A percentile compares a stretch with the other conserved stretches of the same genome.
These are phyloP conservation scores for Spinus olivaceus DNA, from an alignment of 2,797 vertebrate genomes.

Conservation along the genomic window DNA sequence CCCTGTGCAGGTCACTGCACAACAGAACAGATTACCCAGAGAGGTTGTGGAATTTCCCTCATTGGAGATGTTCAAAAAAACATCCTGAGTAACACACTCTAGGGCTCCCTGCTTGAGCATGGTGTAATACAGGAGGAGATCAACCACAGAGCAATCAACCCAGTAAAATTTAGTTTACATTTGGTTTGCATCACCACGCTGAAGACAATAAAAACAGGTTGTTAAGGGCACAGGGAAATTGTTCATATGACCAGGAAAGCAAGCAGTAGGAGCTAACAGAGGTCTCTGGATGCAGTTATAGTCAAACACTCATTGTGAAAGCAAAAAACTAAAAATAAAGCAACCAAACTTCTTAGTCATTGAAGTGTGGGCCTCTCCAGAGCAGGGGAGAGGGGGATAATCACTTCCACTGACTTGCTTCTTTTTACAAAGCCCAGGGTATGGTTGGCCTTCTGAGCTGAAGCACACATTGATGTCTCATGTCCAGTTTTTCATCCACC, in stretches of 20 bases:
- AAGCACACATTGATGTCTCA: not conserved
- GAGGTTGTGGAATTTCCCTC: not conserved
- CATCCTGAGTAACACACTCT: not conserved
- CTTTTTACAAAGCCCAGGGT: not conserved
- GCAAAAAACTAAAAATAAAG: not conserved
- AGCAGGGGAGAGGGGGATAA: fast-evolving
- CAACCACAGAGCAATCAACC: not conserved
- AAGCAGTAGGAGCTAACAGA: not conserved
- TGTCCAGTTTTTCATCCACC: not conserved
- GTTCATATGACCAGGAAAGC: not conserved
- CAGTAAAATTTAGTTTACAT: not conserved
- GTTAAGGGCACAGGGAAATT: not conserved
- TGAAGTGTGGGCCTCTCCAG: not conserved
- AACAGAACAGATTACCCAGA: not conserved
- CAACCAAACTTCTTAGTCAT: not conserved
- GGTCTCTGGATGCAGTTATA: not conserved
- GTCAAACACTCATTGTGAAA: fast-evolving
- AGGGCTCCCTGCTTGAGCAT: not conserved
- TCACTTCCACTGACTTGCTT: not conserved
- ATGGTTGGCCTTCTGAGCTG: not conserved
- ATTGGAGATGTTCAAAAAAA: not conserved
- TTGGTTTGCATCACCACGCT: not conserved
- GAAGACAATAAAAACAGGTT: not conserved
- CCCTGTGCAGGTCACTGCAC: not conserved
- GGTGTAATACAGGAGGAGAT: not conserved